A percentile compares a stretch with the other conserved stretches of the same genome.
phyloP scores from a whole-genome alignment of 1,140 invertebrate genomes.

The Zaprionus taronus region DNA sequence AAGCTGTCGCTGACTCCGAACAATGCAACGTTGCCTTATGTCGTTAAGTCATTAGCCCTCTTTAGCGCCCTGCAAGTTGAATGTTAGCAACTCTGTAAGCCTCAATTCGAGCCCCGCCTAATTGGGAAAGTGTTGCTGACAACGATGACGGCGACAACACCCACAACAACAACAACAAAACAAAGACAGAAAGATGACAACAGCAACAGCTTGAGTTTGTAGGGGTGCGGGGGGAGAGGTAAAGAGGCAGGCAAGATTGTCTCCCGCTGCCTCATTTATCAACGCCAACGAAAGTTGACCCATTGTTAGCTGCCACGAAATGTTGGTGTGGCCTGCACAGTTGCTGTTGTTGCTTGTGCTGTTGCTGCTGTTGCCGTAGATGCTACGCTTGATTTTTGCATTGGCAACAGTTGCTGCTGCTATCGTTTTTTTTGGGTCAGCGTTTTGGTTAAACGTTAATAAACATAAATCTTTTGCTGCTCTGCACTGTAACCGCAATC shows the following conservation, averaged over 20 bases:
- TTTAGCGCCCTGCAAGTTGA: constrained; percentile 34
- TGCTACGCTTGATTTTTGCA: constrained; percentile 67
- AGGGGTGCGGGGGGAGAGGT: neutral
- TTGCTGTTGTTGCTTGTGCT: constrained; percentile 13
- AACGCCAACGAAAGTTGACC: constrained; percentile 77
- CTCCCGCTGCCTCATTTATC: constrained; percentile 62
- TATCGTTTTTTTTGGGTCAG: constrained; percentile 66
- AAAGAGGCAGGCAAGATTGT: neutral
- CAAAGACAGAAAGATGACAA: constrained; percentile 56
- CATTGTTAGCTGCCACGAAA: constrained; percentile 55
- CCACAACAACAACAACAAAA: constrained; percentile 17
- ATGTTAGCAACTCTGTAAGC: constrained; percentile 29
- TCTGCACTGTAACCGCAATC: constrained; percentile 55
- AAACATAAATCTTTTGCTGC: constrained; percentile 75
- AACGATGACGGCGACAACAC: constrained; percentile 41
- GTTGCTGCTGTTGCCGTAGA: neutral
- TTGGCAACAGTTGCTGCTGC: constrained; percentile 21
- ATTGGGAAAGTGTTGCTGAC: constrained; percentile 74
- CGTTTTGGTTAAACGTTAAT: constrained; percentile 79
- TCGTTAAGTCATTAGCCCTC: constrained; percentile 66
- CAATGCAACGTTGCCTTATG: constrained; percentile 60
- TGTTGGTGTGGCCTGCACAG: constrained; percentile 29
- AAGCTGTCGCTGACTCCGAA: constrained; percentile 15
- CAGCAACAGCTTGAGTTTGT: constrained; percentile 11
- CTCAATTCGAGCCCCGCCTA: constrained; percentile 40